Evolutionary conservation across 2,888 invertebrate genomes (phyloP).

Genomic region (Sphinx pinastri): DNA sequence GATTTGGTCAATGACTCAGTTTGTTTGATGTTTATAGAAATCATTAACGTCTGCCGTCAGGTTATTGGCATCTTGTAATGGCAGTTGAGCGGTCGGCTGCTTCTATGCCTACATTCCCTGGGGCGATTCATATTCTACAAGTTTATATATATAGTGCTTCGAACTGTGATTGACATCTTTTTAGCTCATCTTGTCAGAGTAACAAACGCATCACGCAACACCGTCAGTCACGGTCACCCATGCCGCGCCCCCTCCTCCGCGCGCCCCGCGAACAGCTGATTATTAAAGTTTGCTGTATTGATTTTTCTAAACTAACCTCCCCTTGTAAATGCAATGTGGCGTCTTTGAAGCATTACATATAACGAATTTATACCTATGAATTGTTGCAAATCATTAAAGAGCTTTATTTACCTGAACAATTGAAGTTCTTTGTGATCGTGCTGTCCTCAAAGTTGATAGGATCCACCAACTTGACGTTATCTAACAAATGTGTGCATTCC

Average conservation of each 20-base stretch:
- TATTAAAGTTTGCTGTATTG: constrained; percentile 79
- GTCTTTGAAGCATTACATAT: constrained; percentile 35
- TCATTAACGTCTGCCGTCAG: constrained; percentile 18
- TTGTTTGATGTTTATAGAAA: constrained; percentile 36
- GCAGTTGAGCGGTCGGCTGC: not conserved
- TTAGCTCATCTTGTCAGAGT: constrained; percentile 61
- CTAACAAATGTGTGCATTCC: constrained; percentile 88
- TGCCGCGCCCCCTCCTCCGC: constrained; percentile 65
- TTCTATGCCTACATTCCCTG: constrained; percentile 8
- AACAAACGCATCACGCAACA: constrained; percentile 59
- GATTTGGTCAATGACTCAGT: constrained; percentile 53
- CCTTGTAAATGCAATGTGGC: constrained; percentile 47
- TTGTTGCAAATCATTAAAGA: constrained; percentile 43
- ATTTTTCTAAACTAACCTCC: constrained; percentile 79
- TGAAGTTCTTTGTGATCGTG: constrained; percentile 85
- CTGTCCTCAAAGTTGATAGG: constrained; percentile 72
- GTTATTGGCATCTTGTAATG: constrained; percentile 4
- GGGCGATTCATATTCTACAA: constrained; percentile 30
- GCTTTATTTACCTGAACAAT: constrained; percentile 85
- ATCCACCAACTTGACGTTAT: constrained; percentile 85
- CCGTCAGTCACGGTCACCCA: constrained; percentile 75
- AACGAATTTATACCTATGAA: constrained; percentile 36
- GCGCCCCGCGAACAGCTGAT: constrained; percentile 80
- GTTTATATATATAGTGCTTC: constrained; percentile 44
- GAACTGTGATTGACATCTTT: constrained; percentile 46